Evolutionary conservation across 2,113 vertebrate genomes (phyloP), one percentile per base, ranked within the genome.

Genomic region (Bostrychus sinensis): DNA sequence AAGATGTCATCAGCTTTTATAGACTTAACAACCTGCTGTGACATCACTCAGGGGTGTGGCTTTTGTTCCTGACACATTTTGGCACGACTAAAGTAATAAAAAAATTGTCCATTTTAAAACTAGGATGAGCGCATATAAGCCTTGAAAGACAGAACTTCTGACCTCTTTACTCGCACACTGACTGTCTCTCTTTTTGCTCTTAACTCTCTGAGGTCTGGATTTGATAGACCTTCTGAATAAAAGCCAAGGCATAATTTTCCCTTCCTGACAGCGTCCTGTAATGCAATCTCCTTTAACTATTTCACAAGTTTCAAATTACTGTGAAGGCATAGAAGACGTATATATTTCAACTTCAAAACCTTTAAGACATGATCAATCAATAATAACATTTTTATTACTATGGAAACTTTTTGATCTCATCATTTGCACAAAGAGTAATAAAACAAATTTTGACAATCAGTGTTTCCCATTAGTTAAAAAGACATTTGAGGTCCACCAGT

Each of bases 1-100:
- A 32, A 55, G 30, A 30, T 68, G 19, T 10, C 39, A 19, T 23
- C 7, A 28, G 16, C 41, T 66, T 51, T 56, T 26, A 48, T 43
- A 45, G 34, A 36, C 20, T 26, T 14, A 7, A 51, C 32, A 66
- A 80, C 66, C 66, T 72, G 73, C 56, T 22, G 46, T 82, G 63
- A 80, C 75, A 1, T 79, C 56, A 66, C 16, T n/a, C n/a, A 30
- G 7, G 30, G 67, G 64, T 17, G 64, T 71, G 62, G 46, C 30
- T 39, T 7, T 32, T n/a, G 22, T 17, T 34, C n/a, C 34, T 55
- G 14, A 26, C 13, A 51, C 48, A n/a, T n/a, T n/a, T 30, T 28
- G 16, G 12, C 12, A 16, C 11, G 5, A 5, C 11, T 25, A 7
- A 26, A 16, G n/a, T n/a, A n/a, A n/a, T n/a, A n/a, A n/a, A n/a